phyloP scores from a whole-genome alignment of 2,113 vertebrate genomes.

The Peromyscus polionotus region DNA sequence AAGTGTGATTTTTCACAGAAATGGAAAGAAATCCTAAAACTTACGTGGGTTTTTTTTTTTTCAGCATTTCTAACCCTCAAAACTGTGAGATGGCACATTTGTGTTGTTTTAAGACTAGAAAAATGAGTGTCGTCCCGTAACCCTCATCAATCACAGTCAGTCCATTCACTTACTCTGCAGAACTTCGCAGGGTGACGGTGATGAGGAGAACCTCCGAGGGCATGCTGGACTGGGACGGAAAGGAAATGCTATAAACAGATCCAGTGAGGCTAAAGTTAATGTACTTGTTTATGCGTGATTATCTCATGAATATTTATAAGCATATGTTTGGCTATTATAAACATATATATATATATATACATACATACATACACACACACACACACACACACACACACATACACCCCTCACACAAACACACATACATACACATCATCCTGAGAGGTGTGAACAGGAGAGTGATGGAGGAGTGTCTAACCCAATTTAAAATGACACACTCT shows the following conservation, averaged over 20 bases:
- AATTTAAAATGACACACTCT: conserved; percentile 39
- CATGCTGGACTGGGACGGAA: conserved; percentile 45
- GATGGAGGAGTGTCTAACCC: conserved; percentile 55
- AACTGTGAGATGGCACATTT: background rate
- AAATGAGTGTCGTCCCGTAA: background rate
- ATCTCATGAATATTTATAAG: conserved; percentile 76
- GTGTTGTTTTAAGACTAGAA: background rate
- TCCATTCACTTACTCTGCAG: background rate
- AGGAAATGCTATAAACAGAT: conserved; percentile 71
- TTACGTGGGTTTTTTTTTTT: background rate
- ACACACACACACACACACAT: conserved; percentile 56
- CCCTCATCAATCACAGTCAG: background rate
- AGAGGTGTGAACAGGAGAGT: conserved; percentile 70
- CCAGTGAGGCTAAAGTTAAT: conserved; percentile 70
- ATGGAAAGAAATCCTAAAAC: background rate
- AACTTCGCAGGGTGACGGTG: conserved; percentile 30
- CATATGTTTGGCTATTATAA: conserved; percentile 78
- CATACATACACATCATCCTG: conserved; percentile 59
- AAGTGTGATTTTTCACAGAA: conserved; percentile 22
- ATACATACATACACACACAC: conserved; percentile 67
- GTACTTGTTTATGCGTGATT: conserved; percentile 76
- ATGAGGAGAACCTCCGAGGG: conserved; percentile 48
- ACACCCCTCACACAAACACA: conserved; percentile 73
- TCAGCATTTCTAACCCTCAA: background rate
- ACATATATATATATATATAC: conserved; percentile 58